These are phyloP conservation scores for Hydrolagus colliei DNA, from an alignment of 2,797 vertebrate genomes.

Conservation along the genomic window DNA sequence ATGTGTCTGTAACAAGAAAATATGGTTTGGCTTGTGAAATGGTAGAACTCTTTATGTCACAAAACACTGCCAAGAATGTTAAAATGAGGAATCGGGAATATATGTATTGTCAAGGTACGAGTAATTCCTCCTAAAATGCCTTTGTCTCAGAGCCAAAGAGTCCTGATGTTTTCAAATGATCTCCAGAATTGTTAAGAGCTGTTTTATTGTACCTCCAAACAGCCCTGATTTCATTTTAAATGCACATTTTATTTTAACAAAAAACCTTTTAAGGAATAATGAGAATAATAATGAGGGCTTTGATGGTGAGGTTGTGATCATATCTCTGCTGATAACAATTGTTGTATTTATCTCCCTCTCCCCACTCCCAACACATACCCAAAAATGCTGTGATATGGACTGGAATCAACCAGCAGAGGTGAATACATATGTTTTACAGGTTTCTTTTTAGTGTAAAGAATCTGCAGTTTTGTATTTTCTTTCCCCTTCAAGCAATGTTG, in stretches of 20 bases:
- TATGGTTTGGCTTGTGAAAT: not conserved
- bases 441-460: not conserved
- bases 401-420: not conserved
- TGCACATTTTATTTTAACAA: too few species aligned
- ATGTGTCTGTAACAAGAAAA: not conserved
- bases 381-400: not conserved
- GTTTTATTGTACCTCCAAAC: not conserved
- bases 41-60: not conserved
- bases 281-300: too few species aligned
- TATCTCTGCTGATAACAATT: too few species aligned
- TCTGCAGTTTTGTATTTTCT: not conserved
- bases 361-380: too few species aligned
- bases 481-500: not conserved
- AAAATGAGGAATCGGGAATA: not conserved
- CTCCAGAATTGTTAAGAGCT: not conserved
- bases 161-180: not conserved
- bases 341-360: too few species aligned
- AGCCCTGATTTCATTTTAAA: not conserved
- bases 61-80: slow-evolving; percentile 2
- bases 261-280: too few species aligned
- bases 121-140: not conserved
- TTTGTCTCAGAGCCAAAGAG: not conserved
- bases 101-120: not conserved
- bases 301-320: too few species aligned
- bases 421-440: not conserved